These are phyloP conservation scores for Mystacides longicornis DNA, from an alignment of 2,888 invertebrate genomes.

Conservation along the genomic window DNA sequence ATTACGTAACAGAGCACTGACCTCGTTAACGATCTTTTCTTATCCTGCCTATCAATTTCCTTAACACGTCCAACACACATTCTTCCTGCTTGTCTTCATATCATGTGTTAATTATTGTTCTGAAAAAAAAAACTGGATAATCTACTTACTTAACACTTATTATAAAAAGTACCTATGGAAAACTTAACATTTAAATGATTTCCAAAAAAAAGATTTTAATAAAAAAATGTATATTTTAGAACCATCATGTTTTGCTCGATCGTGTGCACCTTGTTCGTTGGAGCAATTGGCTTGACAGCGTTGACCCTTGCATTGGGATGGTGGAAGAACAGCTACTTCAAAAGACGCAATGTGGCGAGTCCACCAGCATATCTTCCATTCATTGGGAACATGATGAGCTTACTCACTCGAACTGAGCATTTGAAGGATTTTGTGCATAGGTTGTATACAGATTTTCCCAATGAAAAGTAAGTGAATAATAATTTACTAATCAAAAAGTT, in stretches of 20 bases:
- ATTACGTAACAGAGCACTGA: no score
- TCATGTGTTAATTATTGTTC: no score
- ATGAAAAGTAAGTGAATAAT: conserved; percentile 34
- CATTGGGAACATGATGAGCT: conserved; percentile 32
- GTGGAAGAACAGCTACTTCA: conserved; percentile 21
- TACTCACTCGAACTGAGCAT: conserved; percentile 28
- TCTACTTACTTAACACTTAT: no score
- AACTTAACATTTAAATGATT: background rate
- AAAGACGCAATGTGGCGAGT: conserved; percentile 29
- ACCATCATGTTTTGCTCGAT: background rate
- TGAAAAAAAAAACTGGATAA: no score
- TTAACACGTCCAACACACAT: no score
- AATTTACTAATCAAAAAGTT: no score
- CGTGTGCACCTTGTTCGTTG: background rate
- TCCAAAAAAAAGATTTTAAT: conserved; percentile 30
- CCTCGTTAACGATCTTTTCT: no score
- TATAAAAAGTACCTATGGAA: no score
- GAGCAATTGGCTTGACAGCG: background rate
- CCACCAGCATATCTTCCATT: conserved; percentile 28
- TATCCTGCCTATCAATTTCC: no score
- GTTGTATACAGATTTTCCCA: conserved; percentile 30
- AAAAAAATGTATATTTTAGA: no score
- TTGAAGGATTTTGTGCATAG: conserved; percentile 26
- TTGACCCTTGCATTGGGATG: background rate
- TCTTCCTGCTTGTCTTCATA: no score